These are phyloP conservation scores for Bemisia tabaci DNA, from an alignment of 1,140 invertebrate genomes.

Conservation along the genomic window DNA sequence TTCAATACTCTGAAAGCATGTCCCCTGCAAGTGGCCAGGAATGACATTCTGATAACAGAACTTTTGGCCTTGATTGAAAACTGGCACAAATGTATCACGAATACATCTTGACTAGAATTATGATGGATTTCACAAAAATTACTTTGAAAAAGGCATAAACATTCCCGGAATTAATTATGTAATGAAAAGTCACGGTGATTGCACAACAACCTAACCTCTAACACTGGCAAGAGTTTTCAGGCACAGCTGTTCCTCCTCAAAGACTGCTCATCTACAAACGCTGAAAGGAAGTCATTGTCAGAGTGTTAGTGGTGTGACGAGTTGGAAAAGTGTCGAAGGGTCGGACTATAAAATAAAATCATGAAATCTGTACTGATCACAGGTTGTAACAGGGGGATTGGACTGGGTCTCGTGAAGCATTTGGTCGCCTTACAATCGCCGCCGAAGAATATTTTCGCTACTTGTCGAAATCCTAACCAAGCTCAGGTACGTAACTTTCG, in stretches of 20 bases:
- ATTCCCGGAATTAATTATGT: background rate
- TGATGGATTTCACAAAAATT: background rate
- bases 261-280: background rate
- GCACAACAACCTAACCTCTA: background rate
- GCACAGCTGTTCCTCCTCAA: background rate
- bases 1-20: background rate
- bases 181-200: background rate
- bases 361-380: slow-evolving; percentile 75
- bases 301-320: background rate
- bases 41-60: background rate
- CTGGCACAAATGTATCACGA: no score
- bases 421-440: slow-evolving; percentile 32
- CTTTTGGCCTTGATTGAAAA: no score
- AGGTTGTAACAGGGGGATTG: slow-evolving; percentile 75
- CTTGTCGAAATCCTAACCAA: slow-evolving; percentile 49
- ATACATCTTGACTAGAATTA: no score
- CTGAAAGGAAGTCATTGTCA: background rate
- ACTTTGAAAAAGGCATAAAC: background rate
- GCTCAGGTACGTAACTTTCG: slow-evolving; percentile 29
- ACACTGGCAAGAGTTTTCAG: no score
- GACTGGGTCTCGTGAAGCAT: slow-evolving; percentile 66
- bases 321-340: no score
- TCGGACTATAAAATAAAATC: slow-evolving; percentile 6
- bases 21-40: background rate
- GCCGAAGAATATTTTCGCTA: slow-evolving; percentile 51